Evolutionary conservation across 2,888 invertebrate species (phyloP).

Genomic region (Lumbricus terrestris): DNA sequence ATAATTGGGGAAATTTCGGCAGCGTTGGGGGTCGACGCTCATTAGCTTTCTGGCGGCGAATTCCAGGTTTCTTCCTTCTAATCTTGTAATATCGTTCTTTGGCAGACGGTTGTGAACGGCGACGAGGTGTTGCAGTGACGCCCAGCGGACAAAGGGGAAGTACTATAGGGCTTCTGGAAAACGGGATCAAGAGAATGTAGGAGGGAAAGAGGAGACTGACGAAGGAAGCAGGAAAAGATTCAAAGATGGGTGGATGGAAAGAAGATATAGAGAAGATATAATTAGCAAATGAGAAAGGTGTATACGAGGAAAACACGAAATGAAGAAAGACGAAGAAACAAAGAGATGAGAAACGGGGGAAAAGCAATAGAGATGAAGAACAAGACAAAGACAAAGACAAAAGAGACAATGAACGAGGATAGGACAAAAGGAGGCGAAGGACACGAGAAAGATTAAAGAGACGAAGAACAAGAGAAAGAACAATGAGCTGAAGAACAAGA

Average conservation of each 20-base stretch:
- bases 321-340: too few species aligned
- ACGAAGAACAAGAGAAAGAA: too few species aligned
- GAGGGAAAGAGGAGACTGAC: background rate
- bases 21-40: background rate
- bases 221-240: background rate
- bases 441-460: too few species aligned
- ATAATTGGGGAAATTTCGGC: constrained; percentile 17
- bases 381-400: too few species aligned
- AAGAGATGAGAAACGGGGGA: too few species aligned
- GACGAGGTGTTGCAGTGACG: background rate
- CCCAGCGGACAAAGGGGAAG: background rate
- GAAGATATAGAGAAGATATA: background rate
- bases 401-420: too few species aligned
- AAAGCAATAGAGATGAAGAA: too few species aligned
- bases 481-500: too few species aligned
- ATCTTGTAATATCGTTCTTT: background rate
- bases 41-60: constrained; percentile 8
- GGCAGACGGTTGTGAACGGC: background rate
- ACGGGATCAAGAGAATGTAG: background rate
- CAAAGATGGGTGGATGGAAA: background rate
- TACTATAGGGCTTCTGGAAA: too few species aligned
- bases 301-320: too few species aligned
- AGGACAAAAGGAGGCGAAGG: too few species aligned
- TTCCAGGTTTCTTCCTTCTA: background rate
- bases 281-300: background rate